Percentiles rank a stretch among this genome's conserved stretches.
Conservation (phyloP, 2,113 vertebrate genomes). For the Cebus imitator region DNA sequence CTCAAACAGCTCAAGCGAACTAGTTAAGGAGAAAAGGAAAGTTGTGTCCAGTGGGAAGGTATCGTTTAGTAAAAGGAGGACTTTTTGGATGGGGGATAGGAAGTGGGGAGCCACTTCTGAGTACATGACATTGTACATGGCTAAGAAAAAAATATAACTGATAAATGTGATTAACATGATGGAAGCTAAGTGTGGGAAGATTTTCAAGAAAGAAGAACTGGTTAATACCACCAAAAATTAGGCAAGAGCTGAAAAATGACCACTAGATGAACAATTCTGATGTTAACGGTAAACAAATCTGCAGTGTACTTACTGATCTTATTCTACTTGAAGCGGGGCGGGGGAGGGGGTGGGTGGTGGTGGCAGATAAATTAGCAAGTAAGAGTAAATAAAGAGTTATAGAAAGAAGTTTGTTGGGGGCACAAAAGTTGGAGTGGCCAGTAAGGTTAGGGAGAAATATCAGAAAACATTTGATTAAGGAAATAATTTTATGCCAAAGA, state of each 20-base stretch:
- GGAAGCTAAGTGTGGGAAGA: not conserved
- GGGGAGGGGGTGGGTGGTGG: fast-evolving
- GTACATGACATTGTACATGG: not conserved
- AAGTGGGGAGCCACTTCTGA: not conserved
- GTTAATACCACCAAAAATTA: not conserved
- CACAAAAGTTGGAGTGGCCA: not conserved
- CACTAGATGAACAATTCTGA: not conserved
- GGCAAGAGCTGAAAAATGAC: not conserved
- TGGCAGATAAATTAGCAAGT: not conserved
- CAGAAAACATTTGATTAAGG: not conserved
- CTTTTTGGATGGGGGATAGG: not conserved
- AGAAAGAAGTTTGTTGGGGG: not conserved
- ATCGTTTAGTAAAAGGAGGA: not conserved
- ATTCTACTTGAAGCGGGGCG: not conserved
- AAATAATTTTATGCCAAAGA: not conserved
- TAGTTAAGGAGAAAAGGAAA: not conserved
- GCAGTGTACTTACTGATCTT: not conserved
- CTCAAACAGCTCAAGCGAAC: not conserved
- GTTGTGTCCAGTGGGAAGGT: not conserved
- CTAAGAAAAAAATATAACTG: not conserved
- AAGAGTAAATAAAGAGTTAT: not conserved
- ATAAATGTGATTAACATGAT: not conserved
- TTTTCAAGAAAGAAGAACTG: not conserved
- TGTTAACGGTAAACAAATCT: not conserved
- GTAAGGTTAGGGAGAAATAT: not conserved